These are phyloP conservation scores for Ancistrus triradiatus DNA, from an alignment of 2,113 vertebrate species.

Conservation along the genomic window DNA sequence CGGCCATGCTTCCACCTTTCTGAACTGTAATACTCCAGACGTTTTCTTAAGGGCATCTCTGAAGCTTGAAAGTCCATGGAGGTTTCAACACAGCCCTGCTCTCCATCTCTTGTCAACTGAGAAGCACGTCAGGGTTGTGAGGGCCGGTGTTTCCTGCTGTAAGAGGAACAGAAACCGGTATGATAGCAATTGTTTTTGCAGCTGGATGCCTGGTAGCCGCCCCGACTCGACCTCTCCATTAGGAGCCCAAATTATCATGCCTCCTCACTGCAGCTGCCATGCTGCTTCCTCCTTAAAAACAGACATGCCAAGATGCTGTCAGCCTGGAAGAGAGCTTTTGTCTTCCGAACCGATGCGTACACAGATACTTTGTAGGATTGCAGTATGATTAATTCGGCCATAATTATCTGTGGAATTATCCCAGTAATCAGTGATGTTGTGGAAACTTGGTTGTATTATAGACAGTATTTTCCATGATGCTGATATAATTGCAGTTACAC, in stretches of 20 bases:
- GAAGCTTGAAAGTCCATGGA: too few species aligned
- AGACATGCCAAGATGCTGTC: slow-evolving; percentile 34
- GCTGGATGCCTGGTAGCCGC: slow-evolving; percentile 9
- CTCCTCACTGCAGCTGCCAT: slow-evolving; percentile 38
- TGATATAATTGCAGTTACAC: too few species aligned
- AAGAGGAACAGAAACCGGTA: slow-evolving; percentile 24
- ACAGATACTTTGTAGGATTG: too few species aligned
- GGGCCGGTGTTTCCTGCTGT: background rate
- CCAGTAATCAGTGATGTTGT: too few species aligned
- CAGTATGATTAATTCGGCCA: too few species aligned
- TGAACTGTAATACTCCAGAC: too few species aligned
- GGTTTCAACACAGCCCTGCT: too few species aligned
- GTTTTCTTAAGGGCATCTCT: too few species aligned
- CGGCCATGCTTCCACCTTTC: too few species aligned
- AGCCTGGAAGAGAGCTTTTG: slow-evolving; percentile 26
- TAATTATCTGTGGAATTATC: too few species aligned
- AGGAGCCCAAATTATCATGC: slow-evolving; percentile 34
- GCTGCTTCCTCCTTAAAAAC: slow-evolving; percentile 32
- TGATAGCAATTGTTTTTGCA: slow-evolving; percentile 36
- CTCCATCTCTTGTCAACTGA: background rate
- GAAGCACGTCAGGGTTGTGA: background rate
- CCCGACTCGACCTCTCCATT: slow-evolving; percentile 25
- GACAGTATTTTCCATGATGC: too few species aligned
- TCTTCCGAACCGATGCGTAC: background rate
- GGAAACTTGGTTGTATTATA: too few species aligned